Evolutionary conservation across 1,140 invertebrate species (phyloP).

Genomic region (Acyrthosiphon pisum): DNA sequence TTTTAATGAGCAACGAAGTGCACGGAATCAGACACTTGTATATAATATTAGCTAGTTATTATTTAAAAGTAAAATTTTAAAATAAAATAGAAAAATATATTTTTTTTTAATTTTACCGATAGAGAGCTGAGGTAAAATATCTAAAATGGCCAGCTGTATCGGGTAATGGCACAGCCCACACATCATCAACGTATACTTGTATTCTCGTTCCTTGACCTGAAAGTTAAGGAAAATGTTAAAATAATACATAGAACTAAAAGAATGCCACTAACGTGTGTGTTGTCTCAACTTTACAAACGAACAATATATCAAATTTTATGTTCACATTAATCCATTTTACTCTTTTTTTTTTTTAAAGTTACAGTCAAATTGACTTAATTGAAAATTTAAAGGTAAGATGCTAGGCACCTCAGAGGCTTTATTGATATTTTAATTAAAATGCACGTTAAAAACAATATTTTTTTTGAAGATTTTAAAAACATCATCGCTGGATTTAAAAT

Average conservation of each 20-base stretch:
- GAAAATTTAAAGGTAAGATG: neutral
- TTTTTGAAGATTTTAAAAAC: neutral
- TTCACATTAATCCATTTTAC: neutral
- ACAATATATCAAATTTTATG: neutral
- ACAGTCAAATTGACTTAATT: neutral
- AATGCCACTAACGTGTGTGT: no score
- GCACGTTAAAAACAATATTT: neutral
- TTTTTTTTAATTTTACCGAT: neutral
- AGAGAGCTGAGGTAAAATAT: slow-evolving; percentile 16
- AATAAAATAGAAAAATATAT: no score
- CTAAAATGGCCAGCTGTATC: slow-evolving; percentile 36
- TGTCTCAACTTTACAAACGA: neutral
- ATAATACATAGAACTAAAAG: neutral
- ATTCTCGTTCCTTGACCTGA: neutral
- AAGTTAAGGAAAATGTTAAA: neutral
- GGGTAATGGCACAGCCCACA: slow-evolving; percentile 38
- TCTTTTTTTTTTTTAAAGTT: neutral
- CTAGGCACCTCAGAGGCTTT: neutral
- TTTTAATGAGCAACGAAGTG: no score
- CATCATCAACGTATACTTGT: neutral
- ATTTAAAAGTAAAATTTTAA: no score
- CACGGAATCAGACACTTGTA: no score
- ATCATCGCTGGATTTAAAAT: neutral
- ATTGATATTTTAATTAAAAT: neutral
- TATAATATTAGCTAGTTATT: no score